These are phyloP conservation scores for Emys orbicularis DNA, from an alignment of 2,797 vertebrate genomes.

Conservation along the genomic window DNA sequence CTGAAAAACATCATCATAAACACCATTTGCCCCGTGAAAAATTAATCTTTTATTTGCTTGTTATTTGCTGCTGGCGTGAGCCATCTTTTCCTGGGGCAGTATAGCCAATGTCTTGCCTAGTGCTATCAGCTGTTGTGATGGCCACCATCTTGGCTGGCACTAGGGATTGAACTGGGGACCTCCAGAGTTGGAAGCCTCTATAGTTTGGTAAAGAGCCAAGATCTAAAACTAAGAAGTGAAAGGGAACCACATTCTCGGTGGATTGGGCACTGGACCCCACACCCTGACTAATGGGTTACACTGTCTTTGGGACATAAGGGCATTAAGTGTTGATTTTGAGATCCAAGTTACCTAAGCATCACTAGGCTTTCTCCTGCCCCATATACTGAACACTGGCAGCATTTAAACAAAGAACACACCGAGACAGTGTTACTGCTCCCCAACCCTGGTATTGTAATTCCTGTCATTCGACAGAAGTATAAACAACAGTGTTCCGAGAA, in stretches of 20 bases:
- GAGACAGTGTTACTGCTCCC: background rate
- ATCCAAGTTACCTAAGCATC: background rate
- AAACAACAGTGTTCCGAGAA: background rate
- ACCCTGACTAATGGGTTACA: fast-evolving
- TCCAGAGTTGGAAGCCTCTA: background rate
- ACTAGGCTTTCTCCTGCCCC: fast-evolving
- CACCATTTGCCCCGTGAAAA: background rate
- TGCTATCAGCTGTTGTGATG: background rate
- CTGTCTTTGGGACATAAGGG: background rate
- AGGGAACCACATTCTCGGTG: background rate
- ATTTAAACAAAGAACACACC: background rate
- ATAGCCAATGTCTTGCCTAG: background rate
- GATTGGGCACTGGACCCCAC: background rate
- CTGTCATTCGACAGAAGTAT: background rate
- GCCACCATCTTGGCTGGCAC: background rate
- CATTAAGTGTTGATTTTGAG: background rate
- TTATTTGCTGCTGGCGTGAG: background rate
- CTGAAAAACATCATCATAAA: background rate
- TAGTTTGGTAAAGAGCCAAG: background rate
- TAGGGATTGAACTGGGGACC: background rate
- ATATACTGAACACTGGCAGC: background rate
- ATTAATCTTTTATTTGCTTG: background rate
- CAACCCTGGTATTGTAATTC: background rate
- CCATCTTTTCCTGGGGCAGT: background rate
- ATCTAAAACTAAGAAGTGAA: background rate